These are phyloP conservation scores for Helicoverpa armigera DNA, from an alignment of 1,140 invertebrate genomes.

Conservation along the genomic window DNA sequence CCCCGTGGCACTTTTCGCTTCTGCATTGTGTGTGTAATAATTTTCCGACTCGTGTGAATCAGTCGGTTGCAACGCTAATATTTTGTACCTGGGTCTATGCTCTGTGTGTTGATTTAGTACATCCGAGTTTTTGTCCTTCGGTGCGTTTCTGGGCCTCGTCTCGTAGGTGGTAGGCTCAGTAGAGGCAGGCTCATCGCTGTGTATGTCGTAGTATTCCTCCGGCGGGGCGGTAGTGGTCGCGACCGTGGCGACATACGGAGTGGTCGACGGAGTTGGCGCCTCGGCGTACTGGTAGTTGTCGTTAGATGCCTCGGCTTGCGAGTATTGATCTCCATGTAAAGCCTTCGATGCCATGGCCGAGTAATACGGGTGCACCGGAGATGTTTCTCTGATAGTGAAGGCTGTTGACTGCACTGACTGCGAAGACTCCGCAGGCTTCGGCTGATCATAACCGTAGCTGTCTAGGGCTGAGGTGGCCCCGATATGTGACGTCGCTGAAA, in stretches of 20 bases:
- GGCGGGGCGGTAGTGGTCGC: conserved; percentile 57
- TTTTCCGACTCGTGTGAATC: conserved; percentile 9
- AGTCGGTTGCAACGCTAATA: conserved; percentile 19
- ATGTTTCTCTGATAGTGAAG: conserved; percentile 69
- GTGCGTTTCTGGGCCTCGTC: conserved; percentile 13
- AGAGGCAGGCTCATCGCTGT: conserved; percentile 49
- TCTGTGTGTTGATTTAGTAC: conserved; percentile 30
- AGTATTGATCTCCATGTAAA: conserved; percentile 64
- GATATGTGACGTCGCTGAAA: conserved; percentile 58
- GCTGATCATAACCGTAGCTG: conserved; percentile 67
- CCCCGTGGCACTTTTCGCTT: conserved; percentile 56
- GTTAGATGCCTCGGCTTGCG: conserved; percentile 76
- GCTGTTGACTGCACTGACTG: conserved; percentile 60
- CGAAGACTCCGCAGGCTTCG: conserved; percentile 55
- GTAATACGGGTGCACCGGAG: conserved; percentile 74
- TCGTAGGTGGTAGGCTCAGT: conserved; percentile 47
- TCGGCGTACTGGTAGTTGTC: conserved; percentile 78
- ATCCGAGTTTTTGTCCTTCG: conserved; percentile 25
- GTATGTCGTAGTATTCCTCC: conserved; percentile 49
- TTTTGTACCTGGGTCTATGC: conserved; percentile 48
- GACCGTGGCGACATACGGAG: conserved; percentile 51
- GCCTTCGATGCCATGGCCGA: conserved; percentile 73
- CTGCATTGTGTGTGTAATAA: conserved; percentile 37
- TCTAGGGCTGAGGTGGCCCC: conserved; percentile 70
- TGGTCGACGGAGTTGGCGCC: conserved; percentile 67